phyloP scores from a whole-genome alignment of 2,888 invertebrate genomes.

The Nomada ferruginata region DNA sequence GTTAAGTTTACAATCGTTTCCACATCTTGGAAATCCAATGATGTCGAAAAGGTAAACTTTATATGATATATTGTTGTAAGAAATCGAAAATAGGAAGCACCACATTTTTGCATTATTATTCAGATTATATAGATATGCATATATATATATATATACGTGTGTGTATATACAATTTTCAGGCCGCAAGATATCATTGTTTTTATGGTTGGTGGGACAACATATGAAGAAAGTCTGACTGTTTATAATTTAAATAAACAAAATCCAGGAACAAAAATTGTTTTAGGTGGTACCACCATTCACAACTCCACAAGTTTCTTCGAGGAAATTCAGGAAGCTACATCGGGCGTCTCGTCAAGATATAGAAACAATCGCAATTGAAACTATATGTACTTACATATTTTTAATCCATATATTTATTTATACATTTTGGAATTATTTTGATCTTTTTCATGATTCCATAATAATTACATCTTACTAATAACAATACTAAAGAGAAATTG shows the following conservation, averaged over 20 bases:
- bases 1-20: conserved; percentile 94
- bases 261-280: conserved; percentile 90
- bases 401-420: conserved; percentile 72
- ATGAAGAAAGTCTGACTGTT: conserved; percentile 96
- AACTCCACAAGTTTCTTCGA: conserved; percentile 93
- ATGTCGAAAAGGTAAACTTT: conserved; percentile 85
- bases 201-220: conserved; percentile 97
- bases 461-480: conserved; percentile 6
- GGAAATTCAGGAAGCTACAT: conserved; percentile 89
- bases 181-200: conserved; percentile 98
- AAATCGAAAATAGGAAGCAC: conserved; percentile 75
- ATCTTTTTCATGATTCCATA: conserved; percentile 25
- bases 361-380: conserved; percentile 82
- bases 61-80: conserved; percentile 12
- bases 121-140: conserved; percentile 58
- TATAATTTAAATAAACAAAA: conserved; percentile 92
- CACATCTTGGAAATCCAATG: conserved; percentile 88
- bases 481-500: conserved; percentile 18
- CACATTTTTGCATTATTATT: conserved; percentile 73
- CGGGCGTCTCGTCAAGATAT: conserved; percentile 88
- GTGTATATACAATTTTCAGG: conserved; percentile 82
- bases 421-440: conserved; percentile 37
- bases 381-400: conserved; percentile 55
- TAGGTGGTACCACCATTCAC: conserved; percentile 97
- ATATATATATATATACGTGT: conserved; percentile 1